Evolutionary conservation across 2,113 vertebrate species (phyloP).

Genomic region (Murina feae): DNA sequence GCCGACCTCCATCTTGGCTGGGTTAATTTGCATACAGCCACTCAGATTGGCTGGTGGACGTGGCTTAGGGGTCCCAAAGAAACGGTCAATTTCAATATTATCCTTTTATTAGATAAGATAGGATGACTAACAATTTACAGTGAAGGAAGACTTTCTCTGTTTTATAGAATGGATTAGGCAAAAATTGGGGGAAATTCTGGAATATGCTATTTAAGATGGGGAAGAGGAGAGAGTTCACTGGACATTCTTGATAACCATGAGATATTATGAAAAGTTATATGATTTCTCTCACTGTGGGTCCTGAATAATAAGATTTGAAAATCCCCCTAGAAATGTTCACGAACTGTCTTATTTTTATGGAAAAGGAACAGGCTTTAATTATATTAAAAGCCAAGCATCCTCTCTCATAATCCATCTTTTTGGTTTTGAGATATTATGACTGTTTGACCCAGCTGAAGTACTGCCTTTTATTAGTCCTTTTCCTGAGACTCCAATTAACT

Average conservation of each 20-base stretch:
- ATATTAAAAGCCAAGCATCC: constrained; percentile 20
- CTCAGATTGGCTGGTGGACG: too few species aligned
- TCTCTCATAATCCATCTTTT: constrained; percentile 50
- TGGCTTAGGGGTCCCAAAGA: too few species aligned
- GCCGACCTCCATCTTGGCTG: too few species aligned
- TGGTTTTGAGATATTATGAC: constrained; percentile 48
- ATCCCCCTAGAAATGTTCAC: not conserved
- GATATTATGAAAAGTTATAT: not conserved
- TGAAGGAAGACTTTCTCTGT: not conserved
- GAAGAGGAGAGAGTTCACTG: not conserved
- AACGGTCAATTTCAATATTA: too few species aligned
- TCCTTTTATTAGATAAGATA: too few species aligned
- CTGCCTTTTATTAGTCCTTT: constrained; percentile 57
- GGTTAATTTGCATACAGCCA: too few species aligned
- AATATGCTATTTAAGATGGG: not conserved
- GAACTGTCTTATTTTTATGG: constrained; percentile 16
- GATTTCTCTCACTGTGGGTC: not conserved
- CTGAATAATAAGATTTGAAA: not conserved
- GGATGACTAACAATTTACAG: not conserved
- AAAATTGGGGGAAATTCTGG: not conserved
- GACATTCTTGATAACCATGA: not conserved
- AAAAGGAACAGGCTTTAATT: constrained; percentile 37
- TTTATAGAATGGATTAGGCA: not conserved
- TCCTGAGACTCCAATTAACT: constrained; percentile 69
- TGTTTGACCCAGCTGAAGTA: constrained; percentile 56